Evolutionary conservation across 2,888 invertebrate genomes (phyloP), one percentile per base, ranked within the genome.

Genomic region (Galerucella nymphaeae): DNA sequence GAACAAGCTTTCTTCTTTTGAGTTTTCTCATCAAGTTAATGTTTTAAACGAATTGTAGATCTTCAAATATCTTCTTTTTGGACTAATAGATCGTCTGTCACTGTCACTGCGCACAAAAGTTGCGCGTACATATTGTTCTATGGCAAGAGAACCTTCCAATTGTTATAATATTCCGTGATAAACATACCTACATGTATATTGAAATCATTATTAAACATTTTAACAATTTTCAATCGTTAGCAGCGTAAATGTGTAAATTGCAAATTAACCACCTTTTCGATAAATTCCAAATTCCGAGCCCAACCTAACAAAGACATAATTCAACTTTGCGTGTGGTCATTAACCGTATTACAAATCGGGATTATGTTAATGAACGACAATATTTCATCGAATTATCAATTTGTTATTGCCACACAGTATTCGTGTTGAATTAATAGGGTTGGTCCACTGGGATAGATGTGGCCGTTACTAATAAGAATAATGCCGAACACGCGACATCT

Each of bases 371-470:
- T 75, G 75, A 67, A 65, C 66, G 71, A 59, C 62, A 66, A 73
- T 76, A 76, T 75, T 75, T 76, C 76, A 76, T 76, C 73, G 76
- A 63, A 76, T 75, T 76, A 76, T 75, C 76, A 76, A 76, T 76
- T 76, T 76, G 75, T 75, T 74, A 75, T 73, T 75, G 75, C 73
- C 62, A 42, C 75, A 63, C 75, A 63, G 71, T 66, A 70, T 71
- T 69, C 71, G 75, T 69, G 73, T 73, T 68, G 75, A 75, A 75
- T 75, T 75, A 75, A 73, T 75, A 73, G 75, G 68, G 71, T 68
- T 63, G 75, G 71, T 73, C 73, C 75, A 69, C 65, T 67, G 74
- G 74, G 76, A 74, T 71, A 71, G 66, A 71, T 66, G 73, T 63
- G 67, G 70, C 74, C 74, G 75, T 73, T 71, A 71, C 77, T 77